phyloP scores from a whole-genome alignment of 1,140 invertebrate genomes.

The Globodera ellingtonae region DNA sequence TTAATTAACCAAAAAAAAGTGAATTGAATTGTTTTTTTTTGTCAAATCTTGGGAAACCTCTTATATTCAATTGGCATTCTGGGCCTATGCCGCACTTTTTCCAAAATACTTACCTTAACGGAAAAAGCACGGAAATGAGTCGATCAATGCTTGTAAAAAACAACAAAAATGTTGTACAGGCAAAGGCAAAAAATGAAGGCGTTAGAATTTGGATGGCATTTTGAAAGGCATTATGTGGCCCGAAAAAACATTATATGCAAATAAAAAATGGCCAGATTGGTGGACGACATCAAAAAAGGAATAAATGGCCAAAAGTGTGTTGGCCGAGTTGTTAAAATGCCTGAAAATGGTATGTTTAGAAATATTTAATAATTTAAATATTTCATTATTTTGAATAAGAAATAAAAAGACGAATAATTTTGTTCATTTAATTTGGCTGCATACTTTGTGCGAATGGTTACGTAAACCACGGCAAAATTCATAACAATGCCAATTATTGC shows the following conservation, averaged over 20 bases:
- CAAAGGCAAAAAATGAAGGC: not conserved
- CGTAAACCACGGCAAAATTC: no score
- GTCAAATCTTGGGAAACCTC: no score
- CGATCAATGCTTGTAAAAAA: not conserved
- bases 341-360: not conserved
- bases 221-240: not conserved
- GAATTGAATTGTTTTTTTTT: no score
- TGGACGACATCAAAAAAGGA: not conserved
- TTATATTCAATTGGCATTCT: no score
- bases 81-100: no score
- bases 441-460: no score
- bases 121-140: not conserved
- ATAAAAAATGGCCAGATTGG: not conserved
- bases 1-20: not conserved
- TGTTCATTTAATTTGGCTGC: no score
- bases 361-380: no score
- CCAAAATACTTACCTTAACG: not conserved
- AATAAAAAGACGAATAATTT: no score
- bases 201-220: not conserved
- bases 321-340: not conserved
- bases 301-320: not conserved
- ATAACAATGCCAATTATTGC: no score
- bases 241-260: not conserved
- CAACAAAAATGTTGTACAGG: not conserved
- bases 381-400: no score